A percentile compares a stretch with the other conserved stretches of the same genome.
Conservation (phyloP, 2,797 vertebrate species). For the Saxicola maurus region DNA sequence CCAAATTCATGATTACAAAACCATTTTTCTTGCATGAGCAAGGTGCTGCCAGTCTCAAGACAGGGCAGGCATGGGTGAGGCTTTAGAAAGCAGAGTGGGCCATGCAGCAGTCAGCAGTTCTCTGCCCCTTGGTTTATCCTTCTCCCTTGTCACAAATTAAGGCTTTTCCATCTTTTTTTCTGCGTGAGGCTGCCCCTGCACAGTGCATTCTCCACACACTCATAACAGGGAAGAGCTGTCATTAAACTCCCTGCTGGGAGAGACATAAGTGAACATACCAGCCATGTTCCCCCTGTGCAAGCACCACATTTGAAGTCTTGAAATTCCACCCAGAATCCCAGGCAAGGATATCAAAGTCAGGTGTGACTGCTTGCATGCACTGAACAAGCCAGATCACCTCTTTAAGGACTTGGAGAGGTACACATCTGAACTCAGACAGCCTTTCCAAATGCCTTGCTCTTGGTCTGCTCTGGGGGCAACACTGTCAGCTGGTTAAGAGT, state of each 20-base stretch:
- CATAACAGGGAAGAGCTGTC: background rate
- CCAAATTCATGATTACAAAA: background rate
- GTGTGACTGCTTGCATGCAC: background rate
- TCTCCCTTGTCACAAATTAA: background rate
- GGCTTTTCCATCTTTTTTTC: background rate
- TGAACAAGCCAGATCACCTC: background rate
- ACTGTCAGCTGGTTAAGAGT: background rate
- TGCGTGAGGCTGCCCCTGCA: background rate
- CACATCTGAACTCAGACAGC: rapidly evolving
- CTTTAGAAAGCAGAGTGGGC: background rate
- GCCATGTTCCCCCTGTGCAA: background rate
- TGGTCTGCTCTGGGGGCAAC: background rate
- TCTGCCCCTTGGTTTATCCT: background rate
- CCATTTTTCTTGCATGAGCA: background rate
- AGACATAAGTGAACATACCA: background rate
- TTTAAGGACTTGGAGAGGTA: background rate
- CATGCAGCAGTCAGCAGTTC: background rate
- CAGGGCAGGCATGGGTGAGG: background rate
- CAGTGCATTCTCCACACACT: background rate
- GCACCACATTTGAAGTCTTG: background rate
- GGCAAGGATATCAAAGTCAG: background rate
- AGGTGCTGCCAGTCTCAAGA: background rate
- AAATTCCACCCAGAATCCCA: background rate
- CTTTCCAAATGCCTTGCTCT: background rate
- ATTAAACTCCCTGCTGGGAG: background rate